Conservation (phyloP, 2,888 invertebrate genomes). For the Drosophila austrosaltans region DNA sequence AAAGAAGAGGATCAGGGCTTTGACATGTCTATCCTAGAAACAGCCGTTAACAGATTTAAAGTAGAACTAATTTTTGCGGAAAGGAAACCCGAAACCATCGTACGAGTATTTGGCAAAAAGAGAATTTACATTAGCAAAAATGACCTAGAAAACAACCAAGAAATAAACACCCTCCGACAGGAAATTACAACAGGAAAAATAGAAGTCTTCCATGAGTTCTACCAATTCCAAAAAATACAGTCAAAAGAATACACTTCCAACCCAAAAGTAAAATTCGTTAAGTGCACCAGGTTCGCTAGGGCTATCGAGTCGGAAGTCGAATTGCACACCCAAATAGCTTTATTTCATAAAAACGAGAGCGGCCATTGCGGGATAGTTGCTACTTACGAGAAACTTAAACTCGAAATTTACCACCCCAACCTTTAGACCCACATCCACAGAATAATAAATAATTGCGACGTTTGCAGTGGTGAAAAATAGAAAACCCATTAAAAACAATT, state of each 20-base stretch:
- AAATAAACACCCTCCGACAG: neutral
- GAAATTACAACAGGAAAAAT: neutral
- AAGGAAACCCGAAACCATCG: neutral
- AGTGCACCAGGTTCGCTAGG: neutral
- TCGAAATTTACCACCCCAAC: constrained; percentile 4
- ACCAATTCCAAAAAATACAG: neutral
- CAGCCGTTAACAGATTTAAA: neutral
- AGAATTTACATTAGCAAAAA: too few species aligned
- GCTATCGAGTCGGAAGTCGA: neutral
- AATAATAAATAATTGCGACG: constrained; percentile 12
- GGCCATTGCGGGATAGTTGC: constrained; percentile 3
- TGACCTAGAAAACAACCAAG: neutral
- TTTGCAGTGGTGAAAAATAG: constrained; percentile 1
- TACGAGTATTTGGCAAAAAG: neutral
- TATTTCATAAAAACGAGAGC: neutral
- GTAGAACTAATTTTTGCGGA: neutral
- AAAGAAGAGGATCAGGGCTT: constrained; percentile 7
- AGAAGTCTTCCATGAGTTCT: neutral
- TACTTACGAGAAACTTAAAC: neutral
- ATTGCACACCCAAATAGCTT: constrained; percentile 2
- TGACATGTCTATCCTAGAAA: constrained; percentile 9
- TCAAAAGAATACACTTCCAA: constrained; percentile 1
- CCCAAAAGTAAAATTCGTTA: neutral
- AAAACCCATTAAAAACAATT: constrained; percentile 3
- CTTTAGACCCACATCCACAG: neutral